Evolutionary conservation across 2,888 invertebrate species (phyloP), one percentile per base, ranked within the genome.

Genomic region (Ichneumoninae sp.): DNA sequence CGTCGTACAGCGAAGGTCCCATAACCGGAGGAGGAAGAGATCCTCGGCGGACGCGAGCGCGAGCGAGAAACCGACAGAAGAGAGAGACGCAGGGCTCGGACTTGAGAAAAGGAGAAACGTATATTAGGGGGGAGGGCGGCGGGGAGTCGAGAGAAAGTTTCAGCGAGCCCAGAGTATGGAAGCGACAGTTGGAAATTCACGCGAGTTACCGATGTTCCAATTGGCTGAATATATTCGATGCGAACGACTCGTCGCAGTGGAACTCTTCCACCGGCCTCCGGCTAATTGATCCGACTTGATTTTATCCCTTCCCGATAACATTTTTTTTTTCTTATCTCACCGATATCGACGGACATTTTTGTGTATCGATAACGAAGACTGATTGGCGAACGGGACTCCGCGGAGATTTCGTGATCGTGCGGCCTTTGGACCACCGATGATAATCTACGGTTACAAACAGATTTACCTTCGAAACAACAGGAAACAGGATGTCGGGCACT

Each of bases 111-210:
- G 72, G 68, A 82, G 80, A 72, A 77, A 77, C 30, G 60, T 33
- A 72, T 50, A 54, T 22, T 40, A 40, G 7, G 8, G 3, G 30
- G 68, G 83, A 71, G 79, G 83, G 54, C 7, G 30, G 68, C 79
- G 78, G 76, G 83, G 83, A 86, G 85, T 60, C 52, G 75, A 79
- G 86, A 83, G 86, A 86, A 86, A 86, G 86, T 86, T 86, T 78
- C 62, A 40, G 69, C 81, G 30, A 76, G 66, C 81, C 57, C 65
- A 62, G 72, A 72, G 57, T 83, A 69, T 79, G 81, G 83, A 86
- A 82, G 71, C 81, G 83, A 79, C 83, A 78, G 70, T 77, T 74
- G 30, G 54, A 22, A 79, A 76, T 65, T 66, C 33, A 66, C 71
- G 60, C 47, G 68, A 44, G 22, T 13, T 40, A 44, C 7, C 22